These are phyloP conservation scores for Megalops cyprinoides DNA, from an alignment of 2,797 vertebrate genomes.

Conservation along the genomic window DNA sequence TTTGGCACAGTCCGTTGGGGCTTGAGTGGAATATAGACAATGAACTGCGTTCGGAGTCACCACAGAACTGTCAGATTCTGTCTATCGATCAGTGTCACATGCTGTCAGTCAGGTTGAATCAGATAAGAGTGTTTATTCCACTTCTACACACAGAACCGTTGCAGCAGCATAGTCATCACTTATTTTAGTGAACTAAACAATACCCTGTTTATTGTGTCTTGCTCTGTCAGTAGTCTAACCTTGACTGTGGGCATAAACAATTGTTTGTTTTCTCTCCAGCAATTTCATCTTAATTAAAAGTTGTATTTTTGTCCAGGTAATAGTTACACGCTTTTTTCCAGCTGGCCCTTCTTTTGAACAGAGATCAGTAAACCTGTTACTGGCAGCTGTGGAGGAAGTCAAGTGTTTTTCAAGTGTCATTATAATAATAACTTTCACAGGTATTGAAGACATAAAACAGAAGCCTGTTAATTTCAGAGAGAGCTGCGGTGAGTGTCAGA, in stretches of 20 bases:
- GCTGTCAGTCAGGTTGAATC: background rate
- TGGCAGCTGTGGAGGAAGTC: slow-evolving; percentile 31
- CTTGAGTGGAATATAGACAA: too few relatives aligned
- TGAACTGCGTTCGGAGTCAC: background rate
- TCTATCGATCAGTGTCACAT: background rate
- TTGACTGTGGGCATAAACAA: background rate
- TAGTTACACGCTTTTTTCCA: slow-evolving; percentile 10
- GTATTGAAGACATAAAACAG: background rate
- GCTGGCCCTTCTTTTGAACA: background rate
- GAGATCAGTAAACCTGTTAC: background rate
- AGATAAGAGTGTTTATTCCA: background rate
- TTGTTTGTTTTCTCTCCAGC: background rate
- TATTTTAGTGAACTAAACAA: background rate
- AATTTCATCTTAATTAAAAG: background rate
- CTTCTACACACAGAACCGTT: background rate
- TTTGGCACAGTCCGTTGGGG: background rate
- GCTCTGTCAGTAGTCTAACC: background rate
- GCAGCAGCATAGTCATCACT: background rate
- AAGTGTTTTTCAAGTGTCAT: background rate
- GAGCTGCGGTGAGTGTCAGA: background rate
- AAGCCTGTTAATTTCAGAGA: background rate
- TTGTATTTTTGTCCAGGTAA: background rate
- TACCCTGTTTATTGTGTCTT: background rate
- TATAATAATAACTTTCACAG: background rate
- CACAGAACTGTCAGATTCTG: background rate